Percentiles rank a stretch among this genome's conserved stretches.
phyloP scores from a whole-genome alignment of 2,113 vertebrate genomes.

The Taxidea taxus region DNA sequence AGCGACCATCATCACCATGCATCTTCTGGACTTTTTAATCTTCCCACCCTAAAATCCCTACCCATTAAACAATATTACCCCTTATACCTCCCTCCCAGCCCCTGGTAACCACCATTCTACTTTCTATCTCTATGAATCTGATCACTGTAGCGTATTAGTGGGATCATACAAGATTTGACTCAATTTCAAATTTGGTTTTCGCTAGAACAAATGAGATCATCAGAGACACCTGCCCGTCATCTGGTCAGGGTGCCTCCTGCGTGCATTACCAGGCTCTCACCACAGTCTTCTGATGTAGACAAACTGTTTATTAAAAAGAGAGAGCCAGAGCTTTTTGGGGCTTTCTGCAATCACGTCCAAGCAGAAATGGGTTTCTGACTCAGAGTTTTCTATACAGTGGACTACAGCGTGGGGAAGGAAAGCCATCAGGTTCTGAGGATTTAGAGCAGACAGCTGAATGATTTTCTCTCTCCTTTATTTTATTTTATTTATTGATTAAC shows the following conservation, averaged over 20 bases:
- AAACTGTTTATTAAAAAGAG: not conserved
- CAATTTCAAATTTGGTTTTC: not conserved
- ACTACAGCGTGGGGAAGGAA: not conserved
- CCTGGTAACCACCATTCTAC: not conserved
- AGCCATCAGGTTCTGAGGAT: not conserved
- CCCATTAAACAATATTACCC: not conserved
- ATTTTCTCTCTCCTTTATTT: not conserved
- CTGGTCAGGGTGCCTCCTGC: not conserved
- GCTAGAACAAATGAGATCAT: not conserved
- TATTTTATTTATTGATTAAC: not conserved
- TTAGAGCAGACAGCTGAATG: not conserved
- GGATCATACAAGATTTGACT: not conserved
- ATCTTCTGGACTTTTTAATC: not conserved
- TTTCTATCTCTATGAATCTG: not conserved
- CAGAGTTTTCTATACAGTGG: not conserved
- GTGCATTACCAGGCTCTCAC: not conserved
- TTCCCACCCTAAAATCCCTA: not conserved
- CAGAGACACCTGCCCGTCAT: no score
- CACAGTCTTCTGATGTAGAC: not conserved
- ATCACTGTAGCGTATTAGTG: not conserved
- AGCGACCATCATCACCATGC: not conserved
- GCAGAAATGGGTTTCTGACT: not conserved
- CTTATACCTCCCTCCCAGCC: no score
- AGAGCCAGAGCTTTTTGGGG: not conserved
- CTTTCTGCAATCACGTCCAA: not conserved